Evolutionary conservation across 2,888 invertebrate species (phyloP), one percentile per base, ranked within the genome.

Genomic region (Stenoptilia bipunctidactyla): DNA sequence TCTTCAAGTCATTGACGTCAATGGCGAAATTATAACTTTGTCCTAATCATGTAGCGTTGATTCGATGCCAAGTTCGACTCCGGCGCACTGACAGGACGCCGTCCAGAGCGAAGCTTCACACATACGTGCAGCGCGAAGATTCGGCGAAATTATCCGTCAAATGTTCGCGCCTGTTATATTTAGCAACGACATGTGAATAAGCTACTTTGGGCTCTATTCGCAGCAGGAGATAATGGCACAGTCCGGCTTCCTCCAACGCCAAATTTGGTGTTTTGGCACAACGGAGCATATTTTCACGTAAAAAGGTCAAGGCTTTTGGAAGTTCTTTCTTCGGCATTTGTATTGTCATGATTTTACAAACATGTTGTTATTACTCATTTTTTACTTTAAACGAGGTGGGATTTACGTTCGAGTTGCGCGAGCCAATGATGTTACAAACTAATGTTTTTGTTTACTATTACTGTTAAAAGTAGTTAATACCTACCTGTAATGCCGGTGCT

Each of bases 221-320:
- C 30, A n/a, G 12, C 12, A 9, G n/a, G 30, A 30, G 30, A 30
- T 12, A 30, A n/a, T n/a, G 25, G 15, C 34, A 20, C 37, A 38
- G 10, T 13, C n/a, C 30, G 34, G 47, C 46, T 48, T 49, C 48
- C 50, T 49, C 45, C 47, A 47, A 49, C 44, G 33, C 55, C 56
- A 37, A 44, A 52, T 56, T 56, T 53, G 57, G 57, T 43, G 44
- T 40, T 57, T 51, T 30, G 30, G 30, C 30, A 30, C 2, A 4
- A 50, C 52, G 53, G 48, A 45, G 40, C 2, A 39, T 44, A 38
- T 41, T 45, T 44, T 47, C 48, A 41, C 12, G 30, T 30, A 45
- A 49, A 47, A 52, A 45, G 48, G 49, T 51, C 52, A 48, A 46
- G 48, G 49, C 39, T 39, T 27, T 14, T 15, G 39, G 40, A 39